Evolutionary conservation across 2,113 vertebrate species (phyloP), one percentile per base, ranked within the genome.

Genomic region (Electrona antarctica): DNA sequence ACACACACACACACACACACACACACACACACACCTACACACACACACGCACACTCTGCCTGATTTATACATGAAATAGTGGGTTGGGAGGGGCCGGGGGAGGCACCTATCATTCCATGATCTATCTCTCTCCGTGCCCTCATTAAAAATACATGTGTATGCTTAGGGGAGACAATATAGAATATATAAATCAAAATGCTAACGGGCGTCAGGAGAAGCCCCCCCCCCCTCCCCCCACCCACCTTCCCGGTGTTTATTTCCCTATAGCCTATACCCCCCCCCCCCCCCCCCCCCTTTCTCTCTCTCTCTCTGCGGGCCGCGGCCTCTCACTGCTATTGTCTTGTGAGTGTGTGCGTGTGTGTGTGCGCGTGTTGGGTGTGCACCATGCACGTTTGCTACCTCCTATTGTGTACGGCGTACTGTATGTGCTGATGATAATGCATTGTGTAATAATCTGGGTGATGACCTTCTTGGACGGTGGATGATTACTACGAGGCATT

Each of bases 121-220:
- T 93, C 89, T 91, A 91, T 93, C 91, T 90, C 80, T 87, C 86
- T 89, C 80, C 72, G 83, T 87, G 82, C 90, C 87, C 88, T 91
- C 91, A 93, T 93, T 94, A 93, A 93, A 92, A 92, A 94, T 93
- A 92, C 90, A 93, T 91, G 92, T 90, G 89, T 89, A 87, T 88
- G 88, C 92, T 92, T 90, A 87, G 89, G 88, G 92, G 87, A 90
- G 91, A 91, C 90, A 90, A 90, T 93, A 93, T 93, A 89, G 91
- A 94, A 93, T 89, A 84, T 93, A 94, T 92, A 93, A 93, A 93
- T 93, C 92, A 93, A 90, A 93, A 91, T 87, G 90, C 89, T 92
- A 90, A 92, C 85, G 83, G 33, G 91, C 89, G 77, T 90, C 88
- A 86, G 86, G 89, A 86, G 86, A 83, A 80, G 80, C 70, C 71